A percentile compares a stretch with the other conserved stretches of the same genome.
Evolutionary conservation across 2,797 vertebrate genomes (phyloP).

Genomic region (Neopelma chrysocephalum): DNA sequence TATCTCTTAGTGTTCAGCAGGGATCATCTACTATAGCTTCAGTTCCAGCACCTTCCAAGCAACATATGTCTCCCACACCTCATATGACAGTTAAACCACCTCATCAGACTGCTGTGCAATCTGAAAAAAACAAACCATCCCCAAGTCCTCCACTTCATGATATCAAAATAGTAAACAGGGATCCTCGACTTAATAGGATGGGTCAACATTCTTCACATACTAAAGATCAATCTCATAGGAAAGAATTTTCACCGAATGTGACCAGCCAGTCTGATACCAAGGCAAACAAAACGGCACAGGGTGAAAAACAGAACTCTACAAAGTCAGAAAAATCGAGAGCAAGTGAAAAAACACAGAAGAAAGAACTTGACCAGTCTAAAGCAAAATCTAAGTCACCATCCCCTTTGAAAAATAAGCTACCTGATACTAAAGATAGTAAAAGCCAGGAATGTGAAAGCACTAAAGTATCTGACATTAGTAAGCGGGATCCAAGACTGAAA

Average conservation of each 20-base stretch:
- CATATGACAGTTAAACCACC: constrained; percentile 71
- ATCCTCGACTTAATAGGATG: constrained; percentile 90
- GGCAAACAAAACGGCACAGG: constrained; percentile 64
- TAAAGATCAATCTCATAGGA: constrained; percentile 86
- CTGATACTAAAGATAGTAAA: constrained; percentile 77
- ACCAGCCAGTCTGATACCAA: constrained; percentile 76
- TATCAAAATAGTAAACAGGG: constrained; percentile 84
- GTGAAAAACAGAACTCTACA: constrained; percentile 76
- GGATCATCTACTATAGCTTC: constrained; percentile 74
- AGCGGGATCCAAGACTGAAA: constrained; percentile 90
- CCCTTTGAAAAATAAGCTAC: constrained; percentile 82
- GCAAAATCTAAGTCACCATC: constrained; percentile 86
- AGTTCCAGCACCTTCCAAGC: constrained; percentile 72
- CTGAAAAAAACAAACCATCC: constrained; percentile 75
- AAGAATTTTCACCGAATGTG: constrained; percentile 72
- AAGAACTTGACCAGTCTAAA: constrained; percentile 77
- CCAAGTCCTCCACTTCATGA: constrained; percentile 80
- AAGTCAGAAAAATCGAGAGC: constrained; percentile 83
- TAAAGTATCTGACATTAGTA: constrained; percentile 80
- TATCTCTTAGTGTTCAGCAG: constrained; percentile 83
- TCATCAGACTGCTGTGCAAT: constrained; percentile 68
- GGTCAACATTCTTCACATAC: constrained; percentile 73
- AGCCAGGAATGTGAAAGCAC: constrained; percentile 76
- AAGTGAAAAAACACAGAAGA: constrained; percentile 81
- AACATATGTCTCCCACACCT: constrained; percentile 66